A percentile compares a stretch with the other conserved stretches of the same genome.
Evolutionary conservation across 2,113 vertebrate species (phyloP).

Genomic region (Pionites leucogaster): DNA sequence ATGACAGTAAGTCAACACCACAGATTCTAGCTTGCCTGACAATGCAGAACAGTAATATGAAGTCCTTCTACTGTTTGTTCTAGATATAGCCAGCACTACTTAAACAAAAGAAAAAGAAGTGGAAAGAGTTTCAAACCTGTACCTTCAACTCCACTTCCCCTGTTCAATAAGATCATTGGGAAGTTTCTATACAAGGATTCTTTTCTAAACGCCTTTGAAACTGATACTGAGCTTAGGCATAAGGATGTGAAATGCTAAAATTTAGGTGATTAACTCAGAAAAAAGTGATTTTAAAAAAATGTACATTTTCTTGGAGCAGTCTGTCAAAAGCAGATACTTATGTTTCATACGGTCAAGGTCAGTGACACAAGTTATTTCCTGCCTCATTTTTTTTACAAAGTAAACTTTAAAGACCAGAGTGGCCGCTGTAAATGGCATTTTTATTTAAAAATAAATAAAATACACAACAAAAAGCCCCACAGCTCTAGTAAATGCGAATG

Average conservation of each 20-base stretch:
- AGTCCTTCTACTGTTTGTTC: not conserved
- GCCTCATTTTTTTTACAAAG: constrained; percentile 16
- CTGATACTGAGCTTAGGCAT: not conserved
- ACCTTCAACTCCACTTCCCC: not conserved
- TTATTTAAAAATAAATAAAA: not conserved
- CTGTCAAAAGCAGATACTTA: not conserved
- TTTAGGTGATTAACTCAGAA: not conserved
- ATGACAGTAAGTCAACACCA: not conserved
- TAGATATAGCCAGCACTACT: not conserved
- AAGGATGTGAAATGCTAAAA: not conserved
- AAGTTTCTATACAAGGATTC: not conserved
- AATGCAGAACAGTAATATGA: not conserved
- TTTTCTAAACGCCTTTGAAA: not conserved
- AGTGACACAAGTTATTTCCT: constrained; percentile 39
- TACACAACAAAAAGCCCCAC: not conserved
- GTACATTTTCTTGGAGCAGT: not conserved
- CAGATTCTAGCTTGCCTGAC: not conserved
- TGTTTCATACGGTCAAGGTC: not conserved
- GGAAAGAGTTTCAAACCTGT: not conserved
- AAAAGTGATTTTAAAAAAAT: not conserved
- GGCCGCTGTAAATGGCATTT: not conserved
- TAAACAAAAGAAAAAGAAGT: not conserved
- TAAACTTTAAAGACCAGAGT: not conserved
- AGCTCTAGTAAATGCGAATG: not conserved
- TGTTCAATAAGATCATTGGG: not conserved